Base-by-base conservation (phyloP, 2,888 invertebrate species). In the Thymelicus sylvestris region DNA sequence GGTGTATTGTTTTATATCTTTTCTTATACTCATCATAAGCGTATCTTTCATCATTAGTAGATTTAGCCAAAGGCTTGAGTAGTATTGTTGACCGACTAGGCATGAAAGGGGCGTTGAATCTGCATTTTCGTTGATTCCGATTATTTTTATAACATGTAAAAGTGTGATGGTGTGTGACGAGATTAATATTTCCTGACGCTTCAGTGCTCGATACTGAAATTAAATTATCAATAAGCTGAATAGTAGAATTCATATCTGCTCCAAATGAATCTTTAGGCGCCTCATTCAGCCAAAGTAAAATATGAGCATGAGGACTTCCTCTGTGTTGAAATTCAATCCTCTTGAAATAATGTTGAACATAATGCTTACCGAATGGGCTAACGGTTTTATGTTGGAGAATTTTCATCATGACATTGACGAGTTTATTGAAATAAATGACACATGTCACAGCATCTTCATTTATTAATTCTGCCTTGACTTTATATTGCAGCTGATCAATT, bases 231-330 rank as follows among this genome's bases (percentile, higher is more conserved):
- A 81, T 77, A 60, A 81, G 63, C 72, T 76, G 44, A 72, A 79
- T 78, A 57, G 72, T 67, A 66, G 77, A 72, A 57, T 38, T 19
- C 59, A 74, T 67, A 72, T 76, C 12, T 63, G 8, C 48, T 1
- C n/a, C n/a, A n/a, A 41, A 7, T 0, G 41, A 1, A 78, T 81
- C 77, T 65, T 75, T 65, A 47, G 82, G 83, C 73, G 39, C 80
- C 77, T 86, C 81, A 5, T 85, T 77, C 38, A 88, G 75, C 87
- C 88, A 89, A 7, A 80, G 62, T n/a, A 85, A 65, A 71, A 83
- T 80, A 74, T 85, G 81, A 38, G 83, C 81, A 77, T 80, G 85
- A 15, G 84, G 83, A 61, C 83, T 85, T 48, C 82, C 86, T 41
- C 81, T 75, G 73, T 85, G 82, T 71, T 86, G 83, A 73, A 85